phyloP scores from a whole-genome alignment of 1,140 invertebrate genomes.

The Lithobius niger region DNA sequence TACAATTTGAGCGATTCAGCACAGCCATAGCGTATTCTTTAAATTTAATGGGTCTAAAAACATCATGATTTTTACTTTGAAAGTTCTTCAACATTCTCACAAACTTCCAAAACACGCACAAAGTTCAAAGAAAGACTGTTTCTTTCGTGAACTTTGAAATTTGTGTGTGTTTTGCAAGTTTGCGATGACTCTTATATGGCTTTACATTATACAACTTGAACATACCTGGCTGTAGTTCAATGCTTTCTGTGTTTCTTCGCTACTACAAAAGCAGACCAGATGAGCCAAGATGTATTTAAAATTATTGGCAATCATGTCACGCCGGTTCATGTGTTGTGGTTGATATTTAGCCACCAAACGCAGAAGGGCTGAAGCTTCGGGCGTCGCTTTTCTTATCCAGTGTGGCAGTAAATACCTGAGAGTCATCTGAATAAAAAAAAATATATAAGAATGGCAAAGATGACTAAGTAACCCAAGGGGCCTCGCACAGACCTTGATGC shows the following conservation, averaged over 20 bases:
- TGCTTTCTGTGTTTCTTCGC: slow-evolving; percentile 26
- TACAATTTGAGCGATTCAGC: too few species aligned
- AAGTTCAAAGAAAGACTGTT: too few species aligned
- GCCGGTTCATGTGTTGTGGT: slow-evolving; percentile 14
- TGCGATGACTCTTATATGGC: too few species aligned
- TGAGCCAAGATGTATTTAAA: slow-evolving; percentile 33
- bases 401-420: slow-evolving; percentile 29
- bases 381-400: slow-evolving; percentile 27
- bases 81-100: too few species aligned
- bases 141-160: too few species aligned
- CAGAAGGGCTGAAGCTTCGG: slow-evolving; percentile 26
- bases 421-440: slow-evolving; percentile 21
- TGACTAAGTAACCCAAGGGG: slow-evolving; percentile 3
- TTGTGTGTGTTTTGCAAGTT: too few species aligned
- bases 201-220: too few species aligned
- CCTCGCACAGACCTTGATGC: not conserved
- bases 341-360: slow-evolving; percentile 20
- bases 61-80: too few species aligned
- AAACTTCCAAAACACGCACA: too few species aligned
- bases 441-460: slow-evolving; percentile 8
- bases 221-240: slow-evolving; percentile 31
- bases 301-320: slow-evolving; percentile 28
- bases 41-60: too few species aligned
- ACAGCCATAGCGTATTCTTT: too few species aligned
- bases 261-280: slow-evolving; percentile 28